Evolutionary conservation across 2,113 vertebrate genomes (phyloP), one percentile per base, ranked within the genome.

Genomic region (Cyprinodon tularosa): DNA sequence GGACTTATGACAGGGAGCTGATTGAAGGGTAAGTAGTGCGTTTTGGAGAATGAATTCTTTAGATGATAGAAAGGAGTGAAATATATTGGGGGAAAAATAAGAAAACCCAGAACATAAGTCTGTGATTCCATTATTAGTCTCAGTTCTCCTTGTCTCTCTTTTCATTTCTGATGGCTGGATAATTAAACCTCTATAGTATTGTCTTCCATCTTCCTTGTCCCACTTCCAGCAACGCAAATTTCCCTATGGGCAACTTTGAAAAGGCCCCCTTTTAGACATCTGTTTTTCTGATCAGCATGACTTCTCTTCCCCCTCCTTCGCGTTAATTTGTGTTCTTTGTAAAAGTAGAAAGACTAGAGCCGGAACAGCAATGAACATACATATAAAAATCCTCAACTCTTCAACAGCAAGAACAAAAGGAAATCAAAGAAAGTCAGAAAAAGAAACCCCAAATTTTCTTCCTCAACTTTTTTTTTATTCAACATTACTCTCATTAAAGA

Each of bases 161-260:
- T 92, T 92, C 90, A 92, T 91, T 93, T 91, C 86, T 93, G 92
- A 94, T 93, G 92, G 91, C 89, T 90, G 88, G 92, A 92, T 94
- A 95, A 94, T 94, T 93, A 94, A 93, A 93, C 93, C 93, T 94
- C 93, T 91, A 90, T 92, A 93, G 93, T 94, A 93, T 93, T 95
- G 92, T 93, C 91, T 94, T 94, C 90, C 86, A 87, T 93, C 84
- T 90, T 93, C 83, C 48, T 84, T 90, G 89, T 86, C 89, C 91
- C 93, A 93, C 92, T 94, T 93, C 88, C 87, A 93, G 91, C 90
- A 90, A 81, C 64, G 81, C 68, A 63, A 91, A 90, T 85, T 90
- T 90, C 92, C 92, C 91, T 66, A 85, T 90, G 90, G 92, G 90
- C 86, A 91, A 90, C 83, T 85, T 87, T 88, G 36, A 90, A 90